phyloP scores from a whole-genome alignment of 2,113 vertebrate genomes.

The Bambusicola thoracicus region DNA sequence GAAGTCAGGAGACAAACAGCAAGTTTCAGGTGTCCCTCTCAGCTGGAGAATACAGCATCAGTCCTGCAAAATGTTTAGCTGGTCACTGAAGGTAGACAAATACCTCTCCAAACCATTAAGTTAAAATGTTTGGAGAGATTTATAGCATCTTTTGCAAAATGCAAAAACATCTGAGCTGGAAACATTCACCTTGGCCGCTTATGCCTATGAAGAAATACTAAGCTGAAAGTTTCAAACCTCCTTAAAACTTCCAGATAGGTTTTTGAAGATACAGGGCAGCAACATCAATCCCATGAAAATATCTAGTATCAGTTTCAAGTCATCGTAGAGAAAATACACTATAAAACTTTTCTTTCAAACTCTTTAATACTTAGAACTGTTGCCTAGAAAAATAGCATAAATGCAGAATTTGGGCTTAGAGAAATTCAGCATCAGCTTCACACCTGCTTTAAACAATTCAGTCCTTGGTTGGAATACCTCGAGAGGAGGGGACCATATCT shows the following conservation, averaged over 20 bases:
- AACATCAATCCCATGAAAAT: not conserved
- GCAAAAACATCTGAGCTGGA: not conserved
- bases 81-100: not conserved
- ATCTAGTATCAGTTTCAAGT: not conserved
- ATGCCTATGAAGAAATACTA: not conserved
- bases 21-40: not conserved
- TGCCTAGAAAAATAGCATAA: not conserved
- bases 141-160: not conserved
- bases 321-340: not conserved
- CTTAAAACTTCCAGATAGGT: not conserved
- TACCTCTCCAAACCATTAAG: not conserved
- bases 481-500: accelerated
- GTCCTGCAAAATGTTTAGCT: not conserved
- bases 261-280: not conserved
- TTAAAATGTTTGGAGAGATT: not conserved
- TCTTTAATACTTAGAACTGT: not conserved
- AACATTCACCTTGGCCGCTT: not conserved
- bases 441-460: not conserved
- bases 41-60: accelerated
- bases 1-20: not conserved
- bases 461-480: not conserved
- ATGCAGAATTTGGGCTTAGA: not conserved
- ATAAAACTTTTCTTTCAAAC: not conserved
- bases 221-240: not conserved
- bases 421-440: not conserved